Evolutionary conservation across 2,113 vertebrate genomes (phyloP).

Genomic region (Alaudala cheleensis): DNA sequence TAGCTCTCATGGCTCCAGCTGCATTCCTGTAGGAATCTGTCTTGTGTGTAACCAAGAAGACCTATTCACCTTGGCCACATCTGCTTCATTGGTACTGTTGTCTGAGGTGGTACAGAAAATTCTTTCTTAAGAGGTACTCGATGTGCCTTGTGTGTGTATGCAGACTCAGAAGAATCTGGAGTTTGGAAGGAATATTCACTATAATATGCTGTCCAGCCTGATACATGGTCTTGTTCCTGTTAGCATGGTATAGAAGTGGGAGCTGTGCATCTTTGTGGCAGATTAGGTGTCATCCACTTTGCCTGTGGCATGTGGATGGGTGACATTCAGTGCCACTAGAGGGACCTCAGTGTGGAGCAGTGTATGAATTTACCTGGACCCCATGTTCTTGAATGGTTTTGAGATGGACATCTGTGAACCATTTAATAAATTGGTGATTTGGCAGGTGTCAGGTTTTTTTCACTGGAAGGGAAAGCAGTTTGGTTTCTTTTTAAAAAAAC

Average conservation of each 20-base stretch:
- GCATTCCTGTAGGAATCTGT: neutral
- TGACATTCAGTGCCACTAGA: neutral
- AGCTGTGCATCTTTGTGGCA: neutral
- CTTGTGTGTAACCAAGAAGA: neutral
- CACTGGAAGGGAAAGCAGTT: neutral
- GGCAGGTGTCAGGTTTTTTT: neutral
- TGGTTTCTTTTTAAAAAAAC: neutral
- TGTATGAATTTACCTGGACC: neutral
- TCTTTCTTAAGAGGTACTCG: neutral
- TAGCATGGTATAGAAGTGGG: fast-evolving
- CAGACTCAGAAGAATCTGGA: neutral
- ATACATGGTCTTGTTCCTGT: neutral
- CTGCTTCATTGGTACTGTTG: neutral
- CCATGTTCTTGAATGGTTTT: neutral
- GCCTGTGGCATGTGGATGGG: neutral
- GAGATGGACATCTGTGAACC: neutral
- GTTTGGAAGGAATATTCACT: neutral
- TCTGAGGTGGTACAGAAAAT: neutral
- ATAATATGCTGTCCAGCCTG: neutral
- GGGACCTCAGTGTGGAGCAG: neutral
- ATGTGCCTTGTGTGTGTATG: neutral
- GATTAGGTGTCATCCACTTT: neutral
- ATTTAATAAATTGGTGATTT: neutral
- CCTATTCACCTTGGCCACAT: neutral
- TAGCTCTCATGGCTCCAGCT: neutral